Evolutionary conservation across 2,888 invertebrate species (phyloP).

Genomic region (Epicampocera succincta): DNA sequence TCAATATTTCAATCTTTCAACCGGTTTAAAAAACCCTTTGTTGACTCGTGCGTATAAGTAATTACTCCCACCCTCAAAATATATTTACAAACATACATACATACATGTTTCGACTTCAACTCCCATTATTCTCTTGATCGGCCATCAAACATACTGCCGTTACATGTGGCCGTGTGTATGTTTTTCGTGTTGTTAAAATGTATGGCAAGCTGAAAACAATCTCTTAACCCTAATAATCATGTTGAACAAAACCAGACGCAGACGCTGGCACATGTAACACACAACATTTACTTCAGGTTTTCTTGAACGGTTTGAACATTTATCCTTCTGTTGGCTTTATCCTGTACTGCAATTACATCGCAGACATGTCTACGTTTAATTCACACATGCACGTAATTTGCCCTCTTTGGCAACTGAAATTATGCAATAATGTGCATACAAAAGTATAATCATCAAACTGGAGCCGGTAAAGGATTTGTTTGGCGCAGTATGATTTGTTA

Average conservation of each 20-base stretch:
- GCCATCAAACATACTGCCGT: not conserved
- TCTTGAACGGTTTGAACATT: constrained; percentile 10
- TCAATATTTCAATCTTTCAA: not conserved
- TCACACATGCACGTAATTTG: constrained; percentile 45
- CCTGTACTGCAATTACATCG: constrained; percentile 32
- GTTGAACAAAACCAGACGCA: constrained; percentile 35
- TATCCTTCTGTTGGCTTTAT: constrained; percentile 13
- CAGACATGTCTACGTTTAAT: constrained; percentile 38
- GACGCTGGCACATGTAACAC: constrained; percentile 21
- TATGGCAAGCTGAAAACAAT: constrained; percentile 30
- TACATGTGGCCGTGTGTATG: not conserved
- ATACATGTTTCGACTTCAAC: not conserved
- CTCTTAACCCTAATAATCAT: constrained; percentile 36
- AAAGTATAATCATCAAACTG: constrained; percentile 8
- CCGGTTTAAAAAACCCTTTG: constrained; percentile 38
- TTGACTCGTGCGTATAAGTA: constrained; percentile 62
- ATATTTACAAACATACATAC: no score
- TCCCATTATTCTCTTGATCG: not conserved
- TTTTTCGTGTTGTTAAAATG: not conserved
- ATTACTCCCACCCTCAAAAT: constrained; percentile 46
- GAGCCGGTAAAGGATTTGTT: constrained; percentile 2
- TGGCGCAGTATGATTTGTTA: not conserved
- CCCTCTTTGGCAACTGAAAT: constrained; percentile 4
- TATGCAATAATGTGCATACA: not conserved
- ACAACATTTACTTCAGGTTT: constrained; percentile 17